These are phyloP conservation scores for Craniophora ligustri DNA, from an alignment of 2,888 invertebrate genomes.

Conservation along the genomic window DNA sequence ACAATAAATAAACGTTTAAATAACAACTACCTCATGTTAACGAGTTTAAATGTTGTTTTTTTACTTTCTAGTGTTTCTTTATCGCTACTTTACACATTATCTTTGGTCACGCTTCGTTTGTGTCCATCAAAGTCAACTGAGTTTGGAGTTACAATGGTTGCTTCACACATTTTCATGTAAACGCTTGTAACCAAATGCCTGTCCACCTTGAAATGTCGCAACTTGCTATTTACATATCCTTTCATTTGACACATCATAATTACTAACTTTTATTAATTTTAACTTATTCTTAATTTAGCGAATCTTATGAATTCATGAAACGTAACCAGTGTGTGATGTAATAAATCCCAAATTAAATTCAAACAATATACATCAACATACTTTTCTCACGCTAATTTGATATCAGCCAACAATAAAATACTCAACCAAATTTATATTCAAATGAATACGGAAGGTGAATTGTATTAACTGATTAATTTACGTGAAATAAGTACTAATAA, in stretches of 20 bases:
- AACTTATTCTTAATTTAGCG: background rate
- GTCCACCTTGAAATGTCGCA: constrained; percentile 61
- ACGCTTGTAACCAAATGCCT: constrained; percentile 51
- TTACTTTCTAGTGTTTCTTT: constrained; percentile 71
- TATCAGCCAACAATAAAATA: constrained; percentile 16
- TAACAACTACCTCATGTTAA: constrained; percentile 28
- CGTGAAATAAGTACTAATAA: background rate
- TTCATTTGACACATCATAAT: constrained; percentile 53
- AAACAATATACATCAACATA: constrained; percentile 30
- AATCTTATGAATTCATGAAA: constrained; percentile 2
- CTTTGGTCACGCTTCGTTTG: constrained; percentile 72
- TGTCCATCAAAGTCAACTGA: constrained; percentile 66
- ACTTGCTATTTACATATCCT: constrained; percentile 56
- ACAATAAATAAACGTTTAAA: constrained; percentile 28
- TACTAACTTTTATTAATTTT: constrained; percentile 7
- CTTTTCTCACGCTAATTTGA: constrained; percentile 38
- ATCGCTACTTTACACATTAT: constrained; percentile 70
- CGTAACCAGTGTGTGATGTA: constrained; percentile 11
- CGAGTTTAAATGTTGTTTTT: constrained; percentile 44
- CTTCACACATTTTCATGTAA: constrained; percentile 61
- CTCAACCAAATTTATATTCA: constrained; percentile 13
- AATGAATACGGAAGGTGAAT: constrained; percentile 31
- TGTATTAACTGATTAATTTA: constrained; percentile 14
- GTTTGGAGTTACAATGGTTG: constrained; percentile 63
- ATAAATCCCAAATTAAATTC: constrained; percentile 16